These are phyloP conservation scores for Drosophila merina DNA, from an alignment of 2,888 invertebrate species.

Conservation along the genomic window DNA sequence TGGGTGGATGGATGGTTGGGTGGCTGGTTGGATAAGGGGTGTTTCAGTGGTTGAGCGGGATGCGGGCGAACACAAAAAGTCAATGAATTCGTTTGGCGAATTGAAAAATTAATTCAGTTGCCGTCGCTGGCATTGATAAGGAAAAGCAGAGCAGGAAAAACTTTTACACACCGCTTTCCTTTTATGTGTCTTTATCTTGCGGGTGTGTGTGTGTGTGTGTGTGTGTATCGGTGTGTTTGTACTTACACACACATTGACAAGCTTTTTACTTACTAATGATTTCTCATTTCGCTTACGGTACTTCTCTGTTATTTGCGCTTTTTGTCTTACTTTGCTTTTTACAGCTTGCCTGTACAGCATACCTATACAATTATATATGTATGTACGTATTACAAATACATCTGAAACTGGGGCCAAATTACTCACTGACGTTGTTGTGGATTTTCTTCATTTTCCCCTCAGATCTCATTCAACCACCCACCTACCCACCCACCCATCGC, in stretches of 20 bases:
- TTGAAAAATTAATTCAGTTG: constrained; percentile 82
- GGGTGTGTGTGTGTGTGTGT: constrained; percentile 12
- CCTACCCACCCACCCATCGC: constrained; percentile 3
- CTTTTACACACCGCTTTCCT: constrained; percentile 63
- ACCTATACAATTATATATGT: neutral
- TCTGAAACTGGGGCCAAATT: constrained; percentile 63
- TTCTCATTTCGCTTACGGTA: constrained; percentile 78
- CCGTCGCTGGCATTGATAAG: constrained; percentile 76
- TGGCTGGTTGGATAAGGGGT: constrained; percentile 8
- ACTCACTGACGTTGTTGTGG: constrained; percentile 75
- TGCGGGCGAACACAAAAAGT: constrained; percentile 70
- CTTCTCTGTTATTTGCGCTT: constrained; percentile 75
- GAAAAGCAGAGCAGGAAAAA: constrained; percentile 63
- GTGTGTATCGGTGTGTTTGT: constrained; percentile 29
- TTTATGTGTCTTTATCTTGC: constrained; percentile 72
- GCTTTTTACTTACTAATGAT: constrained; percentile 78
- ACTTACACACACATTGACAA: constrained; percentile 38
- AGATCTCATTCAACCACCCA: neutral
- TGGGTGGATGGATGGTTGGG: constrained; percentile 17
- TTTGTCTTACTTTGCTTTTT: constrained; percentile 73
- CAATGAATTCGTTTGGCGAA: constrained; percentile 82
- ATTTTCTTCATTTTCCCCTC: constrained; percentile 61
- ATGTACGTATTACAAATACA: neutral
- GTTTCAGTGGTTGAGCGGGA: constrained; percentile 33
- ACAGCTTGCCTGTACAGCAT: constrained; percentile 41